Percentiles rank a stretch among this genome's conserved stretches.
Evolutionary conservation across 2,797 vertebrate genomes (phyloP).

Genomic region (Iguana delicatissima): DNA sequence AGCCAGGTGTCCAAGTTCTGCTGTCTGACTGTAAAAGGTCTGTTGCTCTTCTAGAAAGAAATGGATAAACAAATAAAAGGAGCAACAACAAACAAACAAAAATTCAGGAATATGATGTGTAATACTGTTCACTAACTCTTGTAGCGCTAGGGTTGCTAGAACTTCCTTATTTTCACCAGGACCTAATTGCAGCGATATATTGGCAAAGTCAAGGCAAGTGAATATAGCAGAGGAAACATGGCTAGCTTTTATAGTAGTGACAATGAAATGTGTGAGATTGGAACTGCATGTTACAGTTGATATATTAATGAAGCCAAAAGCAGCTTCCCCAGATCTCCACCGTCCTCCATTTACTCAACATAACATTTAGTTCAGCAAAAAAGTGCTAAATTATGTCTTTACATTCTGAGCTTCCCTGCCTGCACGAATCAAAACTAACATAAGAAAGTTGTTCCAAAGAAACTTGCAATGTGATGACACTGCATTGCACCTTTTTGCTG

Average conservation of each 20-base stretch:
- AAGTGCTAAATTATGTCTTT: no score
- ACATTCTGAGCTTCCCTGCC: no score
- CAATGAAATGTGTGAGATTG: neutral
- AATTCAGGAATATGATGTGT: neutral
- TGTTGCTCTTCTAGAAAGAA: neutral
- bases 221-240: neutral
- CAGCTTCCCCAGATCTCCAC: no score
- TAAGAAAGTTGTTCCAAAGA: neutral
- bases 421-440: neutral
- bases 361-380: no score
- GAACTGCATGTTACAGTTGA: neutral
- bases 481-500: neutral
- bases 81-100: neutral
- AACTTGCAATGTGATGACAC: neutral
- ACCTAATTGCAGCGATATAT: neutral
- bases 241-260: neutral
- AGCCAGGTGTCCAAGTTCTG: neutral
- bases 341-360: no score
- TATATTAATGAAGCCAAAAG: neutral
- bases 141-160: neutral
- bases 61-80: neutral
- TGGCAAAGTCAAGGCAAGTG: neutral
- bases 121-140: neutral
- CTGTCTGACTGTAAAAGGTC: neutral
- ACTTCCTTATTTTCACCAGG: conserved; percentile 12